Evolutionary conservation across 1,140 invertebrate genomes (phyloP).

Genomic region (Ceratitis capitata): DNA sequence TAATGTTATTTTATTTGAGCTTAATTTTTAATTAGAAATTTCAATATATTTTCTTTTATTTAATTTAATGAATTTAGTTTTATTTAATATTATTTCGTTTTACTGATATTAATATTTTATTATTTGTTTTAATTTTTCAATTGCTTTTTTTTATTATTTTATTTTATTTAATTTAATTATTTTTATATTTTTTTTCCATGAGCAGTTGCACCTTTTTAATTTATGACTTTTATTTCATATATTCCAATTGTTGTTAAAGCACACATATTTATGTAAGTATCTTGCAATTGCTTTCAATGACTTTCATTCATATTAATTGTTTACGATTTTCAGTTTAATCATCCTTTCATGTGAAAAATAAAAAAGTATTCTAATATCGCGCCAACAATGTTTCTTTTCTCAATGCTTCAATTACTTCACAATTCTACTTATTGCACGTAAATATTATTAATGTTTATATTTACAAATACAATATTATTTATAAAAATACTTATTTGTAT

Average conservation of each 20-base stretch:
- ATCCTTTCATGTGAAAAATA: background rate
- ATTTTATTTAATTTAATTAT: background rate
- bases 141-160: background rate
- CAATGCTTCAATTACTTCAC: background rate
- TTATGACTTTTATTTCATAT: too few relatives aligned
- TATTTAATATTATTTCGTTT: too few relatives aligned
- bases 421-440: background rate
- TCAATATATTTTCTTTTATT: too few relatives aligned
- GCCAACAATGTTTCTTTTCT: background rate
- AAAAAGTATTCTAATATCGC: background rate
- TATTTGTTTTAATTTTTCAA: background rate
- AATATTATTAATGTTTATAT: background rate
- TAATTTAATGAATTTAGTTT: too few relatives aligned
- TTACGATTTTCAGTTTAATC: background rate
- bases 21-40: too few relatives aligned
- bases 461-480: too few relatives aligned
- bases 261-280: too few relatives aligned
- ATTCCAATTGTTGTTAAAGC: too few relatives aligned
- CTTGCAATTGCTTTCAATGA: background rate
- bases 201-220: too few relatives aligned
- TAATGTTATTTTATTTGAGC: background rate
- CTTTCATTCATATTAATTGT: conserved; percentile 3
- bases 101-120: background rate
- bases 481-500: too few relatives aligned
- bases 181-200: background rate